phyloP scores from a whole-genome alignment of 2,888 invertebrate species.

The Nebria brevicollis region DNA sequence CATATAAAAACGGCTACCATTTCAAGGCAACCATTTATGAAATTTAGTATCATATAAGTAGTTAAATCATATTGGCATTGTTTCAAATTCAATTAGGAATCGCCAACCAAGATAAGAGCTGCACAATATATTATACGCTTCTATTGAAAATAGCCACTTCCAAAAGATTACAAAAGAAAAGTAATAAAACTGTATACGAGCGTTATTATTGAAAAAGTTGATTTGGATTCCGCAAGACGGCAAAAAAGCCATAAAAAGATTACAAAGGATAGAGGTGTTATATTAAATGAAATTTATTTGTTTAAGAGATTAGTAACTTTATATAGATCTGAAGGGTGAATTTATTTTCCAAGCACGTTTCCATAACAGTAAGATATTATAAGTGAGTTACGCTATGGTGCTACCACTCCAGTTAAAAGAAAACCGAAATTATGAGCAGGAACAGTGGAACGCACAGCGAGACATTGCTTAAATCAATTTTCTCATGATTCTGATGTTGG shows the following conservation, averaged over 20 bases:
- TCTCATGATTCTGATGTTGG: neutral
- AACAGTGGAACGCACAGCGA: no score
- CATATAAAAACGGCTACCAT: no score
- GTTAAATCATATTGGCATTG: no score
- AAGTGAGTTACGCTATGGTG: neutral
- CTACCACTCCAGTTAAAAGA: neutral
- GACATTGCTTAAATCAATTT: neutral
- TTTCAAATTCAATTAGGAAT: neutral
- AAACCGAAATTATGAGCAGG: neutral
- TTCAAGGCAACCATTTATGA: no score
- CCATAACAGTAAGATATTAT: neutral
- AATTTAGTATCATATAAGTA: no score
- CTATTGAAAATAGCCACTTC: neutral
- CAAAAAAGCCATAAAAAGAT: neutral
- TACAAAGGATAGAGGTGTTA: neutral
- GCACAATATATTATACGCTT: neutral
- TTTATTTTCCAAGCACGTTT: neutral
- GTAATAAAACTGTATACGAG: neutral
- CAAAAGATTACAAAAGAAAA: neutral
- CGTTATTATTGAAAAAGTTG: neutral
- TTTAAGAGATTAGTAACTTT: neutral
- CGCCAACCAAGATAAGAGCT: neutral
- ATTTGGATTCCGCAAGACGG: neutral
- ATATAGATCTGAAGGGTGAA: neutral
- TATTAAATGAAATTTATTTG: neutral